Percentiles rank a stretch among this genome's conserved stretches.
phyloP scores from a whole-genome alignment of 2,113 vertebrate species.

The Nyctereutes procyonoides region DNA sequence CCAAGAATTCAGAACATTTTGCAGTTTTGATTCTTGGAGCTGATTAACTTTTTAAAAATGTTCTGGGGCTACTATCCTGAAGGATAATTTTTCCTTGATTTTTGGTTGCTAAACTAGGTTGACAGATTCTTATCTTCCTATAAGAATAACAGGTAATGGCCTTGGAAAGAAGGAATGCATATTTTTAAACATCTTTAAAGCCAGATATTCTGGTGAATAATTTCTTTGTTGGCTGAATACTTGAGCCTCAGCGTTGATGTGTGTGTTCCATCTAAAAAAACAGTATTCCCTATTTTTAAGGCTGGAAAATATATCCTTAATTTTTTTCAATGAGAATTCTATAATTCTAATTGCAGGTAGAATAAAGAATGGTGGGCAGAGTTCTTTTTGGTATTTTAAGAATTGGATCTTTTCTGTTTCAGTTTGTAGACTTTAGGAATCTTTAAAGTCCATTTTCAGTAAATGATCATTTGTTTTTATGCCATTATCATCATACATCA shows the following conservation, averaged over 20 bases:
- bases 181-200: slow-evolving; percentile 22
- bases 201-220: not conserved
- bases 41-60: not conserved
- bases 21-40: not conserved
- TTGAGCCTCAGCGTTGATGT: not conserved
- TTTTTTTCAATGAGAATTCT: not conserved
- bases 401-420: not conserved
- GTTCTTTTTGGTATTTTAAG: slow-evolving; percentile 24
- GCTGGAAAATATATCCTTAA: not conserved
- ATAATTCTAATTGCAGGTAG: not conserved
- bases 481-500: not conserved
- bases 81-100: not conserved
- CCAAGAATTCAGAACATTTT: not conserved
- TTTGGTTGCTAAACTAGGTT: not conserved
- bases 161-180: not conserved
- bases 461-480: slow-evolving; percentile 45
- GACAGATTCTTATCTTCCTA: not conserved
- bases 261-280: not conserved
- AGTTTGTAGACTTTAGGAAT: not conserved
- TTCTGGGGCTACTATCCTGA: not conserved
- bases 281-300: not conserved
- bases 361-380: not conserved
- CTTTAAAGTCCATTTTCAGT: slow-evolving; percentile 3
- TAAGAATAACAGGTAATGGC: not conserved
- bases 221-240: slow-evolving; percentile 25